phyloP scores from a whole-genome alignment of 64 coral and sea anemone genomes.

The Pocillopora damicornis region DNA sequence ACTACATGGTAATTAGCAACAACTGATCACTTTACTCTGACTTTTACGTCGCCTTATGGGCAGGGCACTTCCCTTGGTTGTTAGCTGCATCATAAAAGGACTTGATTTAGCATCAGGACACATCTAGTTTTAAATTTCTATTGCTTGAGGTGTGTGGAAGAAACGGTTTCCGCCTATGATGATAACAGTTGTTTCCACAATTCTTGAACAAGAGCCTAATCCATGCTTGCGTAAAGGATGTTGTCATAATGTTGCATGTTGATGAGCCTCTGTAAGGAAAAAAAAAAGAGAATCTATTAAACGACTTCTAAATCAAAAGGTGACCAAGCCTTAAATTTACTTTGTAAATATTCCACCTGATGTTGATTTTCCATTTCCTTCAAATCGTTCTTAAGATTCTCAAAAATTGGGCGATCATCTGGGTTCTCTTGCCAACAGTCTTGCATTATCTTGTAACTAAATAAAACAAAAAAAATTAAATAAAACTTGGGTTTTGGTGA shows the following conservation, averaged over 20 bases:
- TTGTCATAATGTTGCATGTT: slow-evolving; percentile 56
- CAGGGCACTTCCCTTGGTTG: too few relatives aligned
- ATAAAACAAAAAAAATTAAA: too few relatives aligned
- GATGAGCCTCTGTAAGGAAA: slow-evolving; percentile 33
- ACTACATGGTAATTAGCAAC: too few relatives aligned
- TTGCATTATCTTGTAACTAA: slow-evolving; percentile 26
- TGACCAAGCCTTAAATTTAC: background rate
- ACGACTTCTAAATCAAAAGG: background rate
- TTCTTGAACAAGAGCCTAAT: background rate
- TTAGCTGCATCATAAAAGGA: too few relatives aligned
- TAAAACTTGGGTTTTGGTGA: too few relatives aligned
- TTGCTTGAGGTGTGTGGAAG: background rate
- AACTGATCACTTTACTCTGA: too few relatives aligned
- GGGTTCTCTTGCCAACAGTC: slow-evolving; percentile 33
- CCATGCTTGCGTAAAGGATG: slow-evolving; percentile 53
- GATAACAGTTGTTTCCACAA: too few relatives aligned
- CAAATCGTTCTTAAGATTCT: background rate
- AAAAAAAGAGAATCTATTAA: background rate
- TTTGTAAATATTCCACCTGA: background rate
- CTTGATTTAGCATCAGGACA: too few relatives aligned
- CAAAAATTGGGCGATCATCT: slow-evolving; percentile 13
- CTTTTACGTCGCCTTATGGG: too few relatives aligned
- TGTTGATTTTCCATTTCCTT: slow-evolving; percentile 16
- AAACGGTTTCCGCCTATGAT: too few relatives aligned
- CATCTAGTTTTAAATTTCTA: too few relatives aligned